Conservation (phyloP, 2,888 invertebrate genomes). For the Eupsilia transversa region DNA sequence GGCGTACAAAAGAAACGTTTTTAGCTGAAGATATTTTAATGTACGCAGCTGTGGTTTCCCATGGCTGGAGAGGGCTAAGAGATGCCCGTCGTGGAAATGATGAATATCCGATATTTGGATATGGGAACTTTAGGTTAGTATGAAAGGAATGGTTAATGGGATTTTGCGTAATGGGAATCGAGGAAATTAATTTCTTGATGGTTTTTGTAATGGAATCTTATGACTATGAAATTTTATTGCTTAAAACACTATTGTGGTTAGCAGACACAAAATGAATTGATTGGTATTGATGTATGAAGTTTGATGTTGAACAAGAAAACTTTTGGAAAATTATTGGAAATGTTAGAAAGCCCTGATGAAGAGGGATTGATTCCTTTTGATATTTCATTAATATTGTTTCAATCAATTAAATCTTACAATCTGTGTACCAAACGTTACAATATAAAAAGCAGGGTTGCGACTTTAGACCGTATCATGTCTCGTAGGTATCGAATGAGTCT, state of each 20-base stretch:
- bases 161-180: background rate
- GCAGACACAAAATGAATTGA: background rate
- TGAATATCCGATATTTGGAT: slow-evolving; percentile 61
- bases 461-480: too few relatives aligned
- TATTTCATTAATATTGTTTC: slow-evolving; percentile 21
- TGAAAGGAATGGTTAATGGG: background rate
- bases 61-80: slow-evolving; percentile 32
- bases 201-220: background rate
- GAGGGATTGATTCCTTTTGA: slow-evolving; percentile 2
- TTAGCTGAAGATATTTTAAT: slow-evolving; percentile 67
- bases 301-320: background rate
- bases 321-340: background rate
- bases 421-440: background rate
- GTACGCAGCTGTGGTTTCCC: slow-evolving; percentile 63
- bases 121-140: slow-evolving; percentile 17
- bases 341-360: background rate
- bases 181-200: background rate
- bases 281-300: background rate
- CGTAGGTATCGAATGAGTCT: background rate
- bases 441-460: slow-evolving; percentile 11
- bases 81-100: slow-evolving; percentile 40
- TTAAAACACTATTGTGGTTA: background rate
- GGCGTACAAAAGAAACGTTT: slow-evolving; percentile 67
- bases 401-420: slow-evolving; percentile 16
- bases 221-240: too few relatives aligned